phyloP scores from a whole-genome alignment of 1,140 invertebrate species.

The Stratiolaelaps scimitus region DNA sequence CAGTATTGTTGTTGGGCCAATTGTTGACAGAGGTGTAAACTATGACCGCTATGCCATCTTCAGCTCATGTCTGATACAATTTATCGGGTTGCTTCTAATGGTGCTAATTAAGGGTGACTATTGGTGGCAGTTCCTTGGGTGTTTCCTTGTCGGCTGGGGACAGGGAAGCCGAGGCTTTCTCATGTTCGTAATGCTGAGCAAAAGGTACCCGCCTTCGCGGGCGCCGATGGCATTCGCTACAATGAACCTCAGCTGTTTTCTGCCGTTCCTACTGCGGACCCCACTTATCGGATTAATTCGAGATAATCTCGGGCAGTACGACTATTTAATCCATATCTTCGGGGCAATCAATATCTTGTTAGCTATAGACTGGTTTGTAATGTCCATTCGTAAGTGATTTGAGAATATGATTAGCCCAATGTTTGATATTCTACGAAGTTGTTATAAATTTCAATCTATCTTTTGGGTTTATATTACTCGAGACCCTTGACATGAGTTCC shows the following conservation, averaged over 20 bases:
- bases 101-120: not conserved
- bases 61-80: slow-evolving; percentile 6
- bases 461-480: too few relatives aligned
- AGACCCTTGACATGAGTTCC: too few relatives aligned
- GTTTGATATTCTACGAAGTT: too few relatives aligned
- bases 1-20: slow-evolving; percentile 9
- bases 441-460: too few relatives aligned
- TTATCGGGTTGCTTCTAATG: not conserved
- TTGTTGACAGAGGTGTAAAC: slow-evolving; percentile 7
- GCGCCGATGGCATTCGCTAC: not conserved
- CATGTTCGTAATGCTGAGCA: slow-evolving; percentile 20
- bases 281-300: slow-evolving; percentile 12
- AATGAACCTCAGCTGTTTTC: slow-evolving; percentile 18
- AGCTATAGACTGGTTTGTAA: slow-evolving; percentile 2
- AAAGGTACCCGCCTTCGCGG: not conserved
- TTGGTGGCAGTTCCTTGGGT: slow-evolving; percentile 3
- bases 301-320: slow-evolving; percentile 16
- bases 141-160: slow-evolving; percentile 6
- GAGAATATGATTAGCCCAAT: too few relatives aligned
- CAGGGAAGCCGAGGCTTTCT: slow-evolving; percentile 25
- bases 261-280: slow-evolving; percentile 7
- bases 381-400: slow-evolving; percentile 9
- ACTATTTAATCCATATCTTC: slow-evolving; percentile 11
- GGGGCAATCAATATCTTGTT: not conserved
- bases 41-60: slow-evolving; percentile 19